These are phyloP conservation scores for Pelobates cultripes DNA, from an alignment of 2,797 vertebrate genomes.

Conservation along the genomic window DNA sequence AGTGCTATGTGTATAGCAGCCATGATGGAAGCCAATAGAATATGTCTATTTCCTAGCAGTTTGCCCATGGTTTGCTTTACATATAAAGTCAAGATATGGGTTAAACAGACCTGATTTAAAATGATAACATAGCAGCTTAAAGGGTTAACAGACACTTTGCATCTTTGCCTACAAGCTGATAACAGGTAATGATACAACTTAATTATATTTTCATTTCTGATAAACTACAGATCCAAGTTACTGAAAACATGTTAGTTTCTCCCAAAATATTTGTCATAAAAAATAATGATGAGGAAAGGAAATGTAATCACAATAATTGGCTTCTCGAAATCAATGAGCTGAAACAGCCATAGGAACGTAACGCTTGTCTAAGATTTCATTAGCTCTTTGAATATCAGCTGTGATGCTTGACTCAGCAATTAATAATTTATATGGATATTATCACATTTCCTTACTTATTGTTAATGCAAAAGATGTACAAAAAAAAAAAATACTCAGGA, in stretches of 20 bases:
- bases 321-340: slow-evolving; percentile 18
- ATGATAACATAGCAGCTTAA: too few relatives aligned
- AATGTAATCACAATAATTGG: slow-evolving; percentile 11
- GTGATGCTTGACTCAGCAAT: slow-evolving; percentile 25
- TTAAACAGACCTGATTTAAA: too few relatives aligned
- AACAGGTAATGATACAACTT: too few relatives aligned
- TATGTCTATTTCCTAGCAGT: too few relatives aligned
- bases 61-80: too few relatives aligned
- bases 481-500: slow-evolving; percentile 14
- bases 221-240: neutral
- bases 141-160: neutral
- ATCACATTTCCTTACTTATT: slow-evolving; percentile 32
- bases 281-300: slow-evolving; percentile 20
- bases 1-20: too few relatives aligned
- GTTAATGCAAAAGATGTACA: slow-evolving; percentile 23
- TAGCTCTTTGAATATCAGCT: slow-evolving; percentile 23
- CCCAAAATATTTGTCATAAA: slow-evolving; percentile 30
- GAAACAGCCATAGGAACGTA: neutral
- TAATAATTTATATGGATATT: slow-evolving; percentile 48
- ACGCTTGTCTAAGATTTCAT: slow-evolving; percentile 1
- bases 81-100: too few relatives aligned
- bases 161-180: too few relatives aligned
- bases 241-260: slow-evolving; percentile 5
- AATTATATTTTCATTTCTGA: neutral
- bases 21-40: too few relatives aligned